Evolutionary conservation across 2,113 vertebrate species (phyloP), one percentile per base, ranked within the genome.

Genomic region (Columba livia): DNA sequence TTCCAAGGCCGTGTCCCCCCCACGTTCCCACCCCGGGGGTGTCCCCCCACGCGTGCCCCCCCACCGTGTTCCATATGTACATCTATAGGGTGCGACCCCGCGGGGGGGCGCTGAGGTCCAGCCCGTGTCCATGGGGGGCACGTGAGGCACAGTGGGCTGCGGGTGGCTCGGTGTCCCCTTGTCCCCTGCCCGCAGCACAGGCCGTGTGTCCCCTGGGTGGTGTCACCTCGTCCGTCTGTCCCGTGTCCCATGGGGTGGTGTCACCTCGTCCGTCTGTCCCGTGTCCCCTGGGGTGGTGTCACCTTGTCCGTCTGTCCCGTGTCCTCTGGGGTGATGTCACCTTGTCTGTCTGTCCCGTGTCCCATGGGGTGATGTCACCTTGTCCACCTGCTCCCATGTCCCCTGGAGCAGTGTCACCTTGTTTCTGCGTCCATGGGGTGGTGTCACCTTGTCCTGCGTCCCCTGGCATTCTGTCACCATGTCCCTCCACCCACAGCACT

Each of bases 401-500:
- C 60, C 11, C 5, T 3, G 4, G 8, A 0, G 1, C 10, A 24
- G 44, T 34, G 32, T 8, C 32, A n/a, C 42, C 42, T 11, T 4
- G 31, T 47, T 44, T 32, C 32, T 48, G 4, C 9, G 6, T 15
- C 65, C 42, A 4, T 1, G 3, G 32, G 36, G 36, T 36, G 36
- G 36, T 36, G 36, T 36, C 36, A 36, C 36, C 36, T 36, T 36
- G 36, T 36, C n/a, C n/a, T n/a, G n/a, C n/a, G n/a, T n/a, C n/a
- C n/a, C n/a, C n/a, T n/a, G n/a, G 38, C 38, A 11, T 1, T 5
- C 6, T 8, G 31, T 16, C 61, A 10, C 75, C 24, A 5, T 2
- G 0, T 15, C 21, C 57, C 44, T 4, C 4, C 9, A 12, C 34
- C 58, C 1, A 0, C 5, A 4, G 57, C 15, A 1, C 21, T 2